Conservation (phyloP, 1,140 invertebrate genomes). For the Oppia nitens region DNA sequence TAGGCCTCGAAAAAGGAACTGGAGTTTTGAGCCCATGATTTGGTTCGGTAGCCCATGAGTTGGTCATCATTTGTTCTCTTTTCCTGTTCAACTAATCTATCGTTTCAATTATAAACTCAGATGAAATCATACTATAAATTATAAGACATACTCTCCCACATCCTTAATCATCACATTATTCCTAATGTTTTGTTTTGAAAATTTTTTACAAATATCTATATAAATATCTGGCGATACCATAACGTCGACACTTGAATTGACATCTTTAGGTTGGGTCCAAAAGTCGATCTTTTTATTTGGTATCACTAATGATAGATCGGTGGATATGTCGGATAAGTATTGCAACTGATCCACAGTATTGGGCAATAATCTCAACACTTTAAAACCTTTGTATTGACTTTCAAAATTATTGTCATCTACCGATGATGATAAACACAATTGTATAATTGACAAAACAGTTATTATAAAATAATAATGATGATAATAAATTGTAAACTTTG, state of each 20-base stretch:
- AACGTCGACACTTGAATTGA: conserved; percentile 47
- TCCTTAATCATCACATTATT: conserved; percentile 51
- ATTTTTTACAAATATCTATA: conserved; percentile 41
- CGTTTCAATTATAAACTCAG: too few relatives aligned
- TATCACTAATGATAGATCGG: not conserved
- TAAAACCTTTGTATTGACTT: conserved; percentile 8
- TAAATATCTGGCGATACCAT: conserved; percentile 46
- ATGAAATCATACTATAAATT: not conserved
- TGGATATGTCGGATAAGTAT: not conserved
- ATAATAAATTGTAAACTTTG: too few relatives aligned
- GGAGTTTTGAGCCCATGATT: conserved; percentile 22
- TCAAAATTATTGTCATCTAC: not conserved
- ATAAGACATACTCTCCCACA: conserved; percentile 38
- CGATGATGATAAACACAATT: too few relatives aligned
- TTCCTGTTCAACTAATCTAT: conserved; percentile 11
- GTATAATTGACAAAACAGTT: too few relatives aligned
- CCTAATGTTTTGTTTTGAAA: conserved; percentile 42
- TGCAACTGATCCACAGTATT: conserved; percentile 7
- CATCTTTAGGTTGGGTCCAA: conserved; percentile 32
- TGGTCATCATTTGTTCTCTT: not conserved
- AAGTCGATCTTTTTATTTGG: conserved; percentile 29
- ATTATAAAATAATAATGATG: too few relatives aligned
- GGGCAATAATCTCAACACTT: conserved; percentile 7
- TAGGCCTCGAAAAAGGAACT: conserved; percentile 26
- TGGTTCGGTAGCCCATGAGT: conserved; percentile 4